These are phyloP conservation scores for Alviniconcha strummeri DNA, from an alignment of 2,888 invertebrate species.

Conservation along the genomic window DNA sequence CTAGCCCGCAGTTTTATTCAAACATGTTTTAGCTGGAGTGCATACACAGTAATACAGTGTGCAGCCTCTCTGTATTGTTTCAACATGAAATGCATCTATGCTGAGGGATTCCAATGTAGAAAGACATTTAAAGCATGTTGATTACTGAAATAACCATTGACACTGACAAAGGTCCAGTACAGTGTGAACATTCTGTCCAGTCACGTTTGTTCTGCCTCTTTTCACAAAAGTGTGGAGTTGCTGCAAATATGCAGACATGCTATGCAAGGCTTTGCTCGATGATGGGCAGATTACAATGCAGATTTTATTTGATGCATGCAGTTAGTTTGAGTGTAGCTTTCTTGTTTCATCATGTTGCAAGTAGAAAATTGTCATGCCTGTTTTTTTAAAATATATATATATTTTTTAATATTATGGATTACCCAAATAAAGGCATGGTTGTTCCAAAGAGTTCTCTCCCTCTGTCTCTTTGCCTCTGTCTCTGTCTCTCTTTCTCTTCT, in stretches of 20 bases:
- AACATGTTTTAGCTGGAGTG: too few relatives aligned
- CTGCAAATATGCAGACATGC: slow-evolving; percentile 18
- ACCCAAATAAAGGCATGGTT: slow-evolving; percentile 33
- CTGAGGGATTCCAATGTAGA: too few relatives aligned
- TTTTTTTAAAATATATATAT: slow-evolving; percentile 10
- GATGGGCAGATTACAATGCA: slow-evolving; percentile 18
- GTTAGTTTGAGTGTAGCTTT: slow-evolving; percentile 28
- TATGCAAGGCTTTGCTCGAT: slow-evolving; percentile 18
- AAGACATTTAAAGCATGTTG: too few relatives aligned
- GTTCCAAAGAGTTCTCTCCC: slow-evolving; percentile 10
- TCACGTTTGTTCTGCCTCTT: slow-evolving; percentile 10
- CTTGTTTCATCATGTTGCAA: slow-evolving; percentile 34
- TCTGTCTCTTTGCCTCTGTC: too few relatives aligned
- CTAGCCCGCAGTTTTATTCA: too few relatives aligned
- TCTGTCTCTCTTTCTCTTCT: too few relatives aligned
- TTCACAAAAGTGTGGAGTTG: not conserved
- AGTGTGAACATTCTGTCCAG: too few relatives aligned
- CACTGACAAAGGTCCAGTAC: too few relatives aligned
- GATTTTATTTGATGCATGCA: slow-evolving; percentile 21
- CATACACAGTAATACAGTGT: too few relatives aligned
- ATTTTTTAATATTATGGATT: slow-evolving; percentile 28
- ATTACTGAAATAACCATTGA: too few relatives aligned
- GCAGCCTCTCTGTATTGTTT: too few relatives aligned
- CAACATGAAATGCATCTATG: too few relatives aligned
- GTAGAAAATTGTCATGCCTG: slow-evolving; percentile 32